These are phyloP conservation scores for Phalacrocorax pelagicus DNA, from an alignment of 2,113 vertebrate genomes.

Conservation along the genomic window DNA sequence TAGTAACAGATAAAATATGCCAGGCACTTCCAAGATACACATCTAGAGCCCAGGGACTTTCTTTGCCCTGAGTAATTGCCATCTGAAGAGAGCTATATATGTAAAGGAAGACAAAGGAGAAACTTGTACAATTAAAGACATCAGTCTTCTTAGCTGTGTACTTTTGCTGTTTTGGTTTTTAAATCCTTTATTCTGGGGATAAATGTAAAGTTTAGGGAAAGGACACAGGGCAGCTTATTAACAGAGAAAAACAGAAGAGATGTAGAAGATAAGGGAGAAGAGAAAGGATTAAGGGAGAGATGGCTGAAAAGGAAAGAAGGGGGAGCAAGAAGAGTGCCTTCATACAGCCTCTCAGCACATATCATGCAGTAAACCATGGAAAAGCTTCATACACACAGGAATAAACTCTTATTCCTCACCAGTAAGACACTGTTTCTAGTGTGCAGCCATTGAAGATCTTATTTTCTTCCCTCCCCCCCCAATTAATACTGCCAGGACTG, in stretches of 20 bases:
- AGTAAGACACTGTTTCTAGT: background rate
- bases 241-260: background rate
- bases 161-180: background rate
- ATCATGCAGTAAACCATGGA: background rate
- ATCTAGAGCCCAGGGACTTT: background rate
- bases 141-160: background rate
- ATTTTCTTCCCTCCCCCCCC: too few relatives aligned
- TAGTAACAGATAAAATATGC: constrained; percentile 6
- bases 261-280: background rate
- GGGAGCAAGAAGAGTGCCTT: background rate
- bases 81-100: background rate
- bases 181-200: background rate
- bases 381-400: background rate
- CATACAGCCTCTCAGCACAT: background rate
- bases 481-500: too few relatives aligned
- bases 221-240: background rate
- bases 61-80: background rate
- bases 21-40: background rate
- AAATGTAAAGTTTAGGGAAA: background rate
- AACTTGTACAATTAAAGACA: constrained; percentile 22
- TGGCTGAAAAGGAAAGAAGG: background rate
- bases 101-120: constrained; percentile 5
- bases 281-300: background rate
- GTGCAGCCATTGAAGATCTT: too few relatives aligned
- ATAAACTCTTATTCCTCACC: background rate